phyloP scores from a whole-genome alignment of 2,888 invertebrate species.

The Octonoba sinensis region DNA sequence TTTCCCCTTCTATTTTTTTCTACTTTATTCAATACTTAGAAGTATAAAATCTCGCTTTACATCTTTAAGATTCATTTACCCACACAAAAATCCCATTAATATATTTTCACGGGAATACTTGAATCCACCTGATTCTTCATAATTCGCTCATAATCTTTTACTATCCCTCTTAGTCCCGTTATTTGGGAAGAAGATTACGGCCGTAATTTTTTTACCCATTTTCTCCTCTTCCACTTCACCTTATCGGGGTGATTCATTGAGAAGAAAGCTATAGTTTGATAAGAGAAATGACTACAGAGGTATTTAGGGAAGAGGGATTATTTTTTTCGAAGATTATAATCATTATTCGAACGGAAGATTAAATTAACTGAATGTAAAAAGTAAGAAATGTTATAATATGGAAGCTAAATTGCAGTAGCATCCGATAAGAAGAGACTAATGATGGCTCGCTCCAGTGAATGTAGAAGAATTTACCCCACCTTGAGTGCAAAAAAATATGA shows the following conservation, averaged over 20 bases:
- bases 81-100: too few species aligned
- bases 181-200: slow-evolving; percentile 18
- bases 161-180: slow-evolving; percentile 14
- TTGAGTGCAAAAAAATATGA: slow-evolving; percentile 6
- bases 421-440: slow-evolving; percentile 55
- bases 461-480: too few species aligned
- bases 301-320: slow-evolving; percentile 23
- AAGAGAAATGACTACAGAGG: slow-evolving; percentile 36
- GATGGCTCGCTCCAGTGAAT: neutral
- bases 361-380: slow-evolving; percentile 33
- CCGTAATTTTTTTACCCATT: slow-evolving; percentile 17
- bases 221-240: slow-evolving; percentile 14
- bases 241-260: slow-evolving; percentile 40
- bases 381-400: neutral
- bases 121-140: slow-evolving; percentile 1
- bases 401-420: slow-evolving; percentile 12
- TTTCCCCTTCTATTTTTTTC: too few species aligned
- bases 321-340: slow-evolving; percentile 32
- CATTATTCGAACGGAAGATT: slow-evolving; percentile 52
- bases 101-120: neutral
- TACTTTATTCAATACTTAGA: too few species aligned
- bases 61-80: too few species aligned
- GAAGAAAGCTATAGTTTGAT: slow-evolving; percentile 35
- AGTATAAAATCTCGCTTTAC: too few species aligned
- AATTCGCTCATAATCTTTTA: slow-evolving; percentile 16